Conservation (phyloP, 2,797 vertebrate species). For the Anguilla marmorata region DNA sequence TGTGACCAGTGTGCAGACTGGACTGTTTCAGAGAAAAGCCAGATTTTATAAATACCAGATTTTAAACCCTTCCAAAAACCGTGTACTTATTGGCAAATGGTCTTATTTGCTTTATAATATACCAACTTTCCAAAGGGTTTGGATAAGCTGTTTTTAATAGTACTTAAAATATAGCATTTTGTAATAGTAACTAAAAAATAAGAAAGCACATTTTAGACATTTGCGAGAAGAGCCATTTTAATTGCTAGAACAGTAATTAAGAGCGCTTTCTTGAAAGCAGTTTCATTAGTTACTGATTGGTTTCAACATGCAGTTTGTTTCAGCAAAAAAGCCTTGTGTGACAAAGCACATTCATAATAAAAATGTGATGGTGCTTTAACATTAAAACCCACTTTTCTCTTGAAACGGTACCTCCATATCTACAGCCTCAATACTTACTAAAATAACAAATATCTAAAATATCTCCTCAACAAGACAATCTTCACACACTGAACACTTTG, state of each 20-base stretch:
- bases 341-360: slow-evolving; percentile 12
- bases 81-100: not conserved
- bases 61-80: not conserved
- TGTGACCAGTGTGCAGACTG: not conserved
- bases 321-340: slow-evolving; percentile 21
- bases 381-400: not conserved
- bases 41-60: not conserved
- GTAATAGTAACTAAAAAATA: not conserved
- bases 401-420: not conserved
- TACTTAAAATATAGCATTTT: not conserved
- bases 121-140: not conserved
- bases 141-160: not conserved
- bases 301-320: slow-evolving; percentile 33
- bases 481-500: slow-evolving; percentile 44
- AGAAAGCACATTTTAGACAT: not conserved
- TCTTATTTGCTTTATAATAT: not conserved
- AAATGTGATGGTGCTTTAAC: slow-evolving; percentile 10
- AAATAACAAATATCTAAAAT: not conserved
- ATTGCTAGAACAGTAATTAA: not conserved
- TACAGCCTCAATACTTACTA: slow-evolving; percentile 7
- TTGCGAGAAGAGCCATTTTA: not conserved
- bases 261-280: not conserved
- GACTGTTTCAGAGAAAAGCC: too few species aligned
- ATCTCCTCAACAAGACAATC: slow-evolving; percentile 35
- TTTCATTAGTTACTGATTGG: slow-evolving; percentile 26